Evolutionary conservation across 1,140 invertebrate species (phyloP), one percentile per base, ranked within the genome.

Genomic region (Micrasema minimum): DNA sequence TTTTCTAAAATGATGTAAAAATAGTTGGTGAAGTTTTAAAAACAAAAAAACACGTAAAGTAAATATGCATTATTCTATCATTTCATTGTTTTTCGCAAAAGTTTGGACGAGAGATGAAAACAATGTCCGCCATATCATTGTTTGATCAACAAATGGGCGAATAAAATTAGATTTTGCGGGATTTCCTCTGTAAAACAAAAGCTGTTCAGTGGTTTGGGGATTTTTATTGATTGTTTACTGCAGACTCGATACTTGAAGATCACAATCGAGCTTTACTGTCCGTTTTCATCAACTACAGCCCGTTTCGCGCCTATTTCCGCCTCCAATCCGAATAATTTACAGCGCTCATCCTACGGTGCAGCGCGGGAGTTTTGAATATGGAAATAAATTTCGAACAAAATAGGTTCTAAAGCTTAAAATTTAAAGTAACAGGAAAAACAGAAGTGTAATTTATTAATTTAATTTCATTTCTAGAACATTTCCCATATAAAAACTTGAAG

Each of bases 151-250:
- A 51, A 31, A 31, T 31, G 7, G 26, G 7, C 3, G 2, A 31
- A 31, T 31, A 31, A 31, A 31, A 31, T 31, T 31, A 31, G 26
- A 31, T 31, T 31, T 7, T 31, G 43, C 43, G 43, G 43, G 43
- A 51, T 18, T 4, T 18, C 18, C 22, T 4, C 12, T 12, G 35
- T 22, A 31, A 59, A 41, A 59, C 55, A 38, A 31, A 38, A 38
- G 22, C 10, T 11, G 11, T 51, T 51, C 16, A 4, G 55, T 22
- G 16, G 55, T 43, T 41, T 31, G 16, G 14, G 55, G 37, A 59
- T 41, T 59, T 59, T 59, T 59, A 41, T 59, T 59, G 55, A 59
- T 59, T 59, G 55, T 59, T 59, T 59, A 59, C 55, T 59, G 55
- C 37, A 18, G 14, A 22, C 37, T 14, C 16, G n/a, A 59, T 18